Conservation (phyloP, 1,140 invertebrate genomes). For the Musca vetustissima region DNA sequence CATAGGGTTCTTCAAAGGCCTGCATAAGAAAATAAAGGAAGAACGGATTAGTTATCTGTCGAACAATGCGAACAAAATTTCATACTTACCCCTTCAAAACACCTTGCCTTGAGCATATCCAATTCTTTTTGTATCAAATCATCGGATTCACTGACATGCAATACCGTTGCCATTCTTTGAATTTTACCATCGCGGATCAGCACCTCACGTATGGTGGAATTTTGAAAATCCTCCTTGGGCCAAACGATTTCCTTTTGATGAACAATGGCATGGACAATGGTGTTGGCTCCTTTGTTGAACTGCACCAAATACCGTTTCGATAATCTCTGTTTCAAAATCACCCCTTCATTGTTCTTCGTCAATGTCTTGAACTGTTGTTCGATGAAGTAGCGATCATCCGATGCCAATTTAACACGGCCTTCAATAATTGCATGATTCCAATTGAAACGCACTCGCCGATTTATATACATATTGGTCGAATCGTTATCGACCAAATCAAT, state of each 20-base stretch:
- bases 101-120: slow-evolving; percentile 37
- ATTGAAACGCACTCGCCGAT: slow-evolving; percentile 41
- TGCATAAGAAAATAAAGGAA: slow-evolving; percentile 8
- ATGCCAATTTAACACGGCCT: slow-evolving; percentile 43
- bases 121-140: slow-evolving; percentile 40
- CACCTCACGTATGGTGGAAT: background rate
- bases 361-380: slow-evolving; percentile 27
- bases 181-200: slow-evolving; percentile 5
- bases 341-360: background rate
- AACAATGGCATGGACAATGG: slow-evolving; percentile 40
- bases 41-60: background rate
- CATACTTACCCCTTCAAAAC: slow-evolving; percentile 34
- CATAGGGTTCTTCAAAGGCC: slow-evolving; percentile 33
- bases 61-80: background rate
- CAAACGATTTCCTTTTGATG: slow-evolving; percentile 34
- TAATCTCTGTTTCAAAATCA: slow-evolving; percentile 12
- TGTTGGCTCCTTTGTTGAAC: slow-evolving; percentile 34
- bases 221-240: slow-evolving; percentile 28
- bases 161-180: slow-evolving; percentile 1
- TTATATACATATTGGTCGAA: slow-evolving; percentile 34
- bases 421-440: slow-evolving; percentile 37
- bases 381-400: slow-evolving; percentile 41
- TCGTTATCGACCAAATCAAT: slow-evolving; percentile 44
- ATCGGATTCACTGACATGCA: slow-evolving; percentile 35
- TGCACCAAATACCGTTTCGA: slow-evolving; percentile 33